These are phyloP conservation scores for Artibeus lituratus DNA, from an alignment of 2,797 vertebrate species.

Conservation along the genomic window DNA sequence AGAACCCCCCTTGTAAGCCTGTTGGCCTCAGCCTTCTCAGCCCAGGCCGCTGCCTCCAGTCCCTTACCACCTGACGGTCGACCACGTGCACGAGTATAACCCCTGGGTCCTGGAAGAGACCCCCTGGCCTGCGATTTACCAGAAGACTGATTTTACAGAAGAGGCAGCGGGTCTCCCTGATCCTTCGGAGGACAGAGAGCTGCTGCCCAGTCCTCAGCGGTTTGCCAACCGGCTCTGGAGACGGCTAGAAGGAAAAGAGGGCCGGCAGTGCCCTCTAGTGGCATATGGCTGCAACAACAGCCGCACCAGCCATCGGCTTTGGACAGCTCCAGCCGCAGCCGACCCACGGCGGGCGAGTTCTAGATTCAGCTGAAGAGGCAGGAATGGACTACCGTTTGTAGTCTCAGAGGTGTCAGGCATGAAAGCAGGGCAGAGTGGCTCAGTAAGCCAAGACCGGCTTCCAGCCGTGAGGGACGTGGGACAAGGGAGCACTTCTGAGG, in stretches of 20 bases:
- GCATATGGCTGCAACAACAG: conserved; percentile 38
- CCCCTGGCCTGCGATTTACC: neutral
- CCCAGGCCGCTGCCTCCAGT: neutral
- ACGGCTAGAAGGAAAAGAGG: neutral
- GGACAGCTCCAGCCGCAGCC: accelerated
- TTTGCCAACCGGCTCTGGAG: accelerated
- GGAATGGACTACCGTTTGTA: neutral
- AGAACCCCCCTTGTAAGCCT: neutral
- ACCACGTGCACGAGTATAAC: neutral
- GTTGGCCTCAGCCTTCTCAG: neutral
- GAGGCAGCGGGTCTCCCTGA: neutral
- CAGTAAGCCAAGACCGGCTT: neutral
- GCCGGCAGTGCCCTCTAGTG: conserved; percentile 79
- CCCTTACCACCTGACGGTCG: neutral
- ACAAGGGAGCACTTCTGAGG: neutral
- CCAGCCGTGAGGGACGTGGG: neutral
- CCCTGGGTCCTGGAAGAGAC: neutral
- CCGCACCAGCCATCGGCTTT: neutral
- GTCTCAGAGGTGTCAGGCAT: neutral
- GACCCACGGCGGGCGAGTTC: neutral
- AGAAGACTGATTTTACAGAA: neutral
- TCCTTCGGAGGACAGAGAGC: neutral
- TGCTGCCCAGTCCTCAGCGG: too few species aligned
- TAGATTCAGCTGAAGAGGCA: neutral
- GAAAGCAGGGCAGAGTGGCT: neutral